These are phyloP conservation scores for Synanthedon myopaeformis DNA, from an alignment of 2,888 invertebrate genomes.

Conservation along the genomic window DNA sequence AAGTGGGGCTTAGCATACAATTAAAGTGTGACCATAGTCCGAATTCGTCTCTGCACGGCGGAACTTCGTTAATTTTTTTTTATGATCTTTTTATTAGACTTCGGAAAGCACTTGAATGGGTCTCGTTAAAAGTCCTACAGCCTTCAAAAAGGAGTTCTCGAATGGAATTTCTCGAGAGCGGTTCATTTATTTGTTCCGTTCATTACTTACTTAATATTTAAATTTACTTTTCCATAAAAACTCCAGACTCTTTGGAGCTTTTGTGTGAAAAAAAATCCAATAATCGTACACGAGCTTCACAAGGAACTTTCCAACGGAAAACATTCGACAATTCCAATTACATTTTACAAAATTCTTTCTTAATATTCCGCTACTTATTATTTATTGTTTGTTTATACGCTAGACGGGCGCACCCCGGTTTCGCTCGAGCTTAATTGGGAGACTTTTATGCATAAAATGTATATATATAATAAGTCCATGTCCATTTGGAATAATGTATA, in stretches of 20 bases:
- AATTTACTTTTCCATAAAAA: constrained; percentile 26
- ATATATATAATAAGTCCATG: no score
- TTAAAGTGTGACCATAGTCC: constrained; percentile 24
- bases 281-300: constrained; percentile 21
- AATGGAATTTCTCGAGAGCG: constrained; percentile 34
- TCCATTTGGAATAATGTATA: no score
- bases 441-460: no score
- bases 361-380: neutral
- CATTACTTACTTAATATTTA: constrained; percentile 47
- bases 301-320: neutral
- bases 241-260: constrained; percentile 17
- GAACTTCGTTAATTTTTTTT: constrained; percentile 47
- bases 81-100: constrained; percentile 57
- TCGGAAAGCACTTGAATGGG: constrained; percentile 48
- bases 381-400: no score
- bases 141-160: constrained; percentile 34
- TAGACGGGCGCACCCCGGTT: no score
- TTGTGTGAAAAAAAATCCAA: constrained; percentile 41
- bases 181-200: constrained; percentile 49
- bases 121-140: constrained; percentile 54
- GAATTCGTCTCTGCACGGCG: constrained; percentile 17
- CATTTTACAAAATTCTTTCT: constrained; percentile 2
- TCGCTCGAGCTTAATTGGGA: no score
- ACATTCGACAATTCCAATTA: constrained; percentile 2
- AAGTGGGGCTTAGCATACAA: constrained; percentile 48